phyloP scores from a whole-genome alignment of 2,797 vertebrate genomes.

The Hirundo rustica region DNA sequence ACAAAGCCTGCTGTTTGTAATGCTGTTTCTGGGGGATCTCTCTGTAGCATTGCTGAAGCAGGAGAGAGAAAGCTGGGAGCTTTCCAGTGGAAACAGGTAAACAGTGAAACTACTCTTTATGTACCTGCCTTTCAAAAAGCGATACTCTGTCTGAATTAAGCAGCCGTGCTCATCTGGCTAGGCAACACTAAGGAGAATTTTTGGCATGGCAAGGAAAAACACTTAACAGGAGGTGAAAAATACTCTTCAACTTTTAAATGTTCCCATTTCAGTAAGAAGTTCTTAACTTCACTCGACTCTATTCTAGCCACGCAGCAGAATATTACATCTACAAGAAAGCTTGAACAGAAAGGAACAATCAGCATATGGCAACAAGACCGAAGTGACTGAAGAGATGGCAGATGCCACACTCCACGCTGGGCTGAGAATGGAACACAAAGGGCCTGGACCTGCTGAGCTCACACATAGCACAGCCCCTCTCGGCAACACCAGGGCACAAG shows the following conservation, averaged over 20 bases:
- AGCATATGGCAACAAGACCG: background rate
- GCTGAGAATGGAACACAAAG: background rate
- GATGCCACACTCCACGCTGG: background rate
- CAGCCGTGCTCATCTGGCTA: background rate
- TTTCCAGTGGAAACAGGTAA: background rate
- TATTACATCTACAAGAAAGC: background rate
- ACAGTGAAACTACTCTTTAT: background rate
- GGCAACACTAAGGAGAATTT: background rate
- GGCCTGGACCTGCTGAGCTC: background rate
- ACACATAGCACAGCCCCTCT: background rate
- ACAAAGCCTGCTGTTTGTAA: background rate
- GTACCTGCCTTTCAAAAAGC: fast-evolving
- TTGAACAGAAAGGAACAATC: background rate
- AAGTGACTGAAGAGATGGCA: background rate
- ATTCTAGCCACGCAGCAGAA: background rate
- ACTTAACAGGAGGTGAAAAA: background rate
- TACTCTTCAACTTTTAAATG: background rate
- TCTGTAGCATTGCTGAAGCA: background rate
- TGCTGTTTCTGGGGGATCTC: background rate
- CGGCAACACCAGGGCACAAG: background rate
- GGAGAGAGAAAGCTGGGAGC: background rate
- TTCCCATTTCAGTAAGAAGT: background rate
- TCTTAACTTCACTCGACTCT: background rate
- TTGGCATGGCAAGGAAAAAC: background rate
- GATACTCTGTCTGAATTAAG: background rate